Evolutionary conservation across 2,797 vertebrate genomes (phyloP), one percentile per base, ranked within the genome.

Genomic region (Tachyglossus aculeatus): DNA sequence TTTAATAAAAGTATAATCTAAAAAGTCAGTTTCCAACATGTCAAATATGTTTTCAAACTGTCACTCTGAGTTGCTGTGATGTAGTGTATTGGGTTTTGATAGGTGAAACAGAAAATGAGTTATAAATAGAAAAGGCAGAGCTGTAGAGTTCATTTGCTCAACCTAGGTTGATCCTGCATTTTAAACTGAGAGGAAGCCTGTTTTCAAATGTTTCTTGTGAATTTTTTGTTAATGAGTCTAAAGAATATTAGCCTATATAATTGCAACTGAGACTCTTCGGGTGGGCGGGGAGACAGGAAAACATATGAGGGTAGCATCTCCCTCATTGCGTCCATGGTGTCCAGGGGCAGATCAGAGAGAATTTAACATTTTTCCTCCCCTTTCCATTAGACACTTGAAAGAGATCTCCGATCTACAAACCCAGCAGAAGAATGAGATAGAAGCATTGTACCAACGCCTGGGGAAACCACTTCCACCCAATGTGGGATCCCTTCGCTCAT

Each of bases 391-490:
- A 80, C 98, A 99, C 86, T 93, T 99, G 91, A 96, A 93, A 60
- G 98, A 99, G 93, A 98, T 99, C 76, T 95, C 97, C 3, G 97
- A 99, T 85, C 93, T 99, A 48, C 97, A 99, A 88, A 95, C 95
- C 24, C 93, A 96, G 78, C 98, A 99, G 86, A 93, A 96, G 56
- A 95, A 94, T 18, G 98, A 99, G 83, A 95, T 99, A 9, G 96
- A 99, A 88, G 91, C 98, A 11, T 88, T 99, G 29, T 99, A 98
- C 75, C 82, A 80, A 31, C 91, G 94, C 1, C 89, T 99, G 50
- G 98, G 98, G 65, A 98, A 97, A 90, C 92, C 92, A 0, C 94
- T 96, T 14, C 98, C 98, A 41, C 88, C 95, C 19, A 95, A 94
- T 27, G 78, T 98, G 73, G 94, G 95, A 13, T 93, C 97, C 69